These are phyloP conservation scores for Papilio protenor DNA, from an alignment of 2,888 invertebrate genomes.

Conservation along the genomic window DNA sequence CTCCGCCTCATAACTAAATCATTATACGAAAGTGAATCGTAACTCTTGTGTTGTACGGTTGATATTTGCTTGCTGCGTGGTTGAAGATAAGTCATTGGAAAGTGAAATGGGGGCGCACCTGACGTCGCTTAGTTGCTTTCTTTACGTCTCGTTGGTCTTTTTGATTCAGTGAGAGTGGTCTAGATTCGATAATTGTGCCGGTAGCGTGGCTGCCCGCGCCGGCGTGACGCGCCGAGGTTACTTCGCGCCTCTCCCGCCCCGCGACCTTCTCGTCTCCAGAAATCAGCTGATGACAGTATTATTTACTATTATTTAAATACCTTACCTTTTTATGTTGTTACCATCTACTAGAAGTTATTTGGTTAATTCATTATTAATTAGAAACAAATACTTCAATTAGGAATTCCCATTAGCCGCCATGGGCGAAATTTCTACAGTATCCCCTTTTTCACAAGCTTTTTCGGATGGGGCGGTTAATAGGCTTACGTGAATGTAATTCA, in stretches of 20 bases:
- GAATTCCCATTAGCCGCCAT: no score
- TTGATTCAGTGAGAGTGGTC: constrained; percentile 83
- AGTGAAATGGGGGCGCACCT: constrained; percentile 84
- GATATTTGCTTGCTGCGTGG: constrained; percentile 54
- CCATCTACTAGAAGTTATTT: no score
- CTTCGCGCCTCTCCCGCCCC: constrained; percentile 51
- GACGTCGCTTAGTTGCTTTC: constrained; percentile 81
- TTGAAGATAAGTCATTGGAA: constrained; percentile 78
- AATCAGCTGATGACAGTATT: neutral
- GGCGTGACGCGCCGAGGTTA: constrained; percentile 59
- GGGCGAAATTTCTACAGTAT: no score
- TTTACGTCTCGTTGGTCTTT: constrained; percentile 79
- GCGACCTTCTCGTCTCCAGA: constrained; percentile 40
- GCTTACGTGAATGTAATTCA: no score
- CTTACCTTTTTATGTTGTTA: no score
- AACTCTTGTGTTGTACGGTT: constrained; percentile 54
- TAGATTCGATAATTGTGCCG: constrained; percentile 81
- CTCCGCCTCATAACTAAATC: constrained; percentile 55
- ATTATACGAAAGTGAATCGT: constrained; percentile 53
- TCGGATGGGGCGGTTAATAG: no score
- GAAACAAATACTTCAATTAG: no score
- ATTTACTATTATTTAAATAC: no score
- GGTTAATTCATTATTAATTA: no score
- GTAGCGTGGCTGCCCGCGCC: constrained; percentile 62
- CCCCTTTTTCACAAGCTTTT: no score